Percentiles rank a stretch among this genome's conserved stretches.
Conservation (phyloP, 1,140 invertebrate species). For the Caenorhabditis inopinata region DNA sequence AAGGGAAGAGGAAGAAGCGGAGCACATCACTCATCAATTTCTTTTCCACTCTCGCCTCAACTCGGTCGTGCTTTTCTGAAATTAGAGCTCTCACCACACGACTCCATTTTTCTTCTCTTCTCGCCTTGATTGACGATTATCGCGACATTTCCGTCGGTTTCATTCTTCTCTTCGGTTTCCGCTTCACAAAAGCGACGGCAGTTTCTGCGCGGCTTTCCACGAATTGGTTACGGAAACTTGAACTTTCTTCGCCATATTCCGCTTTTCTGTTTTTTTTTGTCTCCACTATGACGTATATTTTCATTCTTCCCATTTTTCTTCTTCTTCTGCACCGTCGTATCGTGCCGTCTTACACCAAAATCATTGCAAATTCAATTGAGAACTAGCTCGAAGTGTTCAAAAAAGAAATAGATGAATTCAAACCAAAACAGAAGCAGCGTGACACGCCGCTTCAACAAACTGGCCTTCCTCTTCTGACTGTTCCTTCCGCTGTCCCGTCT, state of each 20-base stretch:
- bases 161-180: constrained; percentile 1
- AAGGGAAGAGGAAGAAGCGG: background rate
- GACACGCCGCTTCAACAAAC: background rate
- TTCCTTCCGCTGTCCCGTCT: background rate
- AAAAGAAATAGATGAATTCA: background rate
- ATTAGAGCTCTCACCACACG: constrained; percentile 23
- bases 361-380: constrained; percentile 34
- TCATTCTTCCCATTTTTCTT: background rate
- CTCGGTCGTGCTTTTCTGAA: constrained; percentile 25
- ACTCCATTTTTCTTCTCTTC: constrained; percentile 13
- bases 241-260: background rate
- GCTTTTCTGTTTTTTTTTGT: background rate
- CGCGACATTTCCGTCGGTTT: constrained; percentile 29
- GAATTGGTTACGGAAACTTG: constrained; percentile 32
- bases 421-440: constrained; percentile 4
- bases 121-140: constrained; percentile 32
- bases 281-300: background rate
- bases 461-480: background rate
- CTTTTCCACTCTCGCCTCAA: background rate
- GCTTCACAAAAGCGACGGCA: background rate
- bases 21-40: constrained; percentile 4
- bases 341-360: background rate
- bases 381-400: constrained; percentile 16
- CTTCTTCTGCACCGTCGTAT: too few species aligned
- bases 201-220: background rate